A percentile compares a stretch with the other conserved stretches of the same genome.
Conservation (phyloP, 2,797 vertebrate genomes). For the Neoniphon sammara region DNA sequence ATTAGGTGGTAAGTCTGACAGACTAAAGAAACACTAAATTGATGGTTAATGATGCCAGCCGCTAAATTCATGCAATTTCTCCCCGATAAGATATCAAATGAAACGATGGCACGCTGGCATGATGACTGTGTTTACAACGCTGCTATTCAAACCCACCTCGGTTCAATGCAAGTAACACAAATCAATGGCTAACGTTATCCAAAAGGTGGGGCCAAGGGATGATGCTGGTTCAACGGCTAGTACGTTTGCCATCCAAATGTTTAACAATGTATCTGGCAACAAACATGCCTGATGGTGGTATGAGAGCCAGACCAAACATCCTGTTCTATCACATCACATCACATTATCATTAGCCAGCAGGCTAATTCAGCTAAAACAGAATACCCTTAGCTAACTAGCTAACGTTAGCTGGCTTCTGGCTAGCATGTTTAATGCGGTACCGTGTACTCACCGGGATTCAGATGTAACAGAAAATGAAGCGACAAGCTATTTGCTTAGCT, state of each 20-base stretch:
- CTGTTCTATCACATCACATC: neutral
- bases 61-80: neutral
- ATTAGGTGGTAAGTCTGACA: too few relatives aligned
- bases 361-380: conserved; percentile 29
- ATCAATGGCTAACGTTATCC: conserved; percentile 5
- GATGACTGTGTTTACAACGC: neutral
- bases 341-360: conserved; percentile 5
- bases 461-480: conserved; percentile 39
- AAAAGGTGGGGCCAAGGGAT: neutral
- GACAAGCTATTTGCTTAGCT: conserved; percentile 29
- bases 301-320: neutral
- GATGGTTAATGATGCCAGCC: too few relatives aligned
- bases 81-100: neutral
- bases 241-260: neutral
- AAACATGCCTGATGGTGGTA: neutral
- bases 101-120: neutral
- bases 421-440: conserved; percentile 20
- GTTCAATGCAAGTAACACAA: conserved; percentile 7
- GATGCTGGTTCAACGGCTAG: neutral
- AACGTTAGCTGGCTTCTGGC: conserved; percentile 31
- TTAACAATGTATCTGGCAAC: neutral
- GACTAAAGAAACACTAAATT: too few relatives aligned
- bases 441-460: conserved; percentile 68
- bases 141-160: conserved; percentile 2
- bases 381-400: conserved; percentile 25